phyloP scores from a whole-genome alignment of 2,888 invertebrate species.

The Dasysyrphus albostriatus region DNA sequence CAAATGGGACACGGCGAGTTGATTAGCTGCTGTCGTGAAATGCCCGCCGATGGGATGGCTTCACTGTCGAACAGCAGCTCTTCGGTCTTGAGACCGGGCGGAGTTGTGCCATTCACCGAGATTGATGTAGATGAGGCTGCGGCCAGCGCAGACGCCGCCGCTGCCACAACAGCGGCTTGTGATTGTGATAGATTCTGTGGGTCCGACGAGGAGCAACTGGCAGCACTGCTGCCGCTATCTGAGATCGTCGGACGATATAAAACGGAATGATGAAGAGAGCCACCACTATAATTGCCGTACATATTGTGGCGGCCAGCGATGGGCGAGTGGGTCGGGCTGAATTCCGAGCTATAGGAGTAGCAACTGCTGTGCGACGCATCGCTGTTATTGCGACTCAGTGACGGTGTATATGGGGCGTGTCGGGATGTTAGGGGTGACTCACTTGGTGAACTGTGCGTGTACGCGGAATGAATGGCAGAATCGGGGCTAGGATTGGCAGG shows the following conservation, averaged over 20 bases:
- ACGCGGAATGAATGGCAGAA: conserved; percentile 95
- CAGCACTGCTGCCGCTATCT: conserved; percentile 76
- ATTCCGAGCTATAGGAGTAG: conserved; percentile 93
- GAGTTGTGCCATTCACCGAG: conserved; percentile 75
- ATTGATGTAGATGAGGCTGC: conserved; percentile 71
- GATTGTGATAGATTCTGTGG: conserved; percentile 75
- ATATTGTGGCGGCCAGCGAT: conserved; percentile 88
- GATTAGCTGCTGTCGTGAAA: conserved; percentile 94
- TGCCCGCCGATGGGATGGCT: conserved; percentile 87
- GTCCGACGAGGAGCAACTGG: conserved; percentile 65
- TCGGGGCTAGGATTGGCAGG: conserved; percentile 94
- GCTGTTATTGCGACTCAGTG: conserved; percentile 94
- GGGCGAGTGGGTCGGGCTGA: conserved; percentile 94
- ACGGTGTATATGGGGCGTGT: conserved; percentile 92
- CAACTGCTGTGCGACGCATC: conserved; percentile 96
- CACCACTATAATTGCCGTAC: conserved; percentile 80
- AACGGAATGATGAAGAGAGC: conserved; percentile 85
- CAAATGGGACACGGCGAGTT: conserved; percentile 98
- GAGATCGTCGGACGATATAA: conserved; percentile 85
- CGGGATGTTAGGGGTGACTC: conserved; percentile 94
- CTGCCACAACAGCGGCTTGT: conserved; percentile 80
- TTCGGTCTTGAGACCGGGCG: conserved; percentile 76
- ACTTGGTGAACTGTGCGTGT: conserved; percentile 91
- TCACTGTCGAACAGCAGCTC: conserved; percentile 79
- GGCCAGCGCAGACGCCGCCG: conserved; percentile 70